These are phyloP conservation scores for Macrophya alboannulata DNA, from an alignment of 2,888 invertebrate genomes.

Conservation along the genomic window DNA sequence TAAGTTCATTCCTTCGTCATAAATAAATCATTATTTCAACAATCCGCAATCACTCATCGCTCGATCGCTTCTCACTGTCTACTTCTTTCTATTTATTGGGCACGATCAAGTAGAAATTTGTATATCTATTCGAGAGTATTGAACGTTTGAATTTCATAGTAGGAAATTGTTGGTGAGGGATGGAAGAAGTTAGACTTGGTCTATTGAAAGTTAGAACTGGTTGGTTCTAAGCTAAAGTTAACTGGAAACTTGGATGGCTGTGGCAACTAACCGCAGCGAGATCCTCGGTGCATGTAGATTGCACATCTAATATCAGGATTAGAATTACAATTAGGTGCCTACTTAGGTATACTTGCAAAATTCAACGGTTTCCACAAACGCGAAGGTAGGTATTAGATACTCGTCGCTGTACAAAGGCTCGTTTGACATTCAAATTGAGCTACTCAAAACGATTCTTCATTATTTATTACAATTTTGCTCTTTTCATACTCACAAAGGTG, in stretches of 20 bases:
- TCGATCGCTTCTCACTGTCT: neutral
- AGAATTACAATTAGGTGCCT: conserved; percentile 16
- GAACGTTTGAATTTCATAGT: conserved; percentile 21
- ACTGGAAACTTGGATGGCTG: neutral
- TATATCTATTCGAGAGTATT: neutral
- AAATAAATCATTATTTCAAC: neutral
- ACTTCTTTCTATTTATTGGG: neutral
- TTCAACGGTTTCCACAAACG: neutral
- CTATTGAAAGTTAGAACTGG: conserved; percentile 44
- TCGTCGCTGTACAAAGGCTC: neutral
- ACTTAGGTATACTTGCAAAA: neutral
- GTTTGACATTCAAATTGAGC: neutral
- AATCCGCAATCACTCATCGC: too few relatives aligned
- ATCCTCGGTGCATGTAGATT: neutral
- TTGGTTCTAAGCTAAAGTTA: conserved; percentile 22
- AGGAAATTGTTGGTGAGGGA: conserved; percentile 12
- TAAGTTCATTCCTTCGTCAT: neutral
- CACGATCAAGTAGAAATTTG: neutral
- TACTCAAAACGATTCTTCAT: neutral
- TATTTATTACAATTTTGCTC: neutral
- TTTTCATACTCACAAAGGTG: neutral
- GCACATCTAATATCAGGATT: conserved; percentile 13
- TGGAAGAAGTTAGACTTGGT: conserved; percentile 37
- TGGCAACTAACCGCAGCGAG: neutral
- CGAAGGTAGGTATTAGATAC: neutral